A percentile compares a stretch with the other conserved stretches of the same genome.
Conservation (phyloP, 2,113 vertebrate genomes). For the Monopterus albus region DNA sequence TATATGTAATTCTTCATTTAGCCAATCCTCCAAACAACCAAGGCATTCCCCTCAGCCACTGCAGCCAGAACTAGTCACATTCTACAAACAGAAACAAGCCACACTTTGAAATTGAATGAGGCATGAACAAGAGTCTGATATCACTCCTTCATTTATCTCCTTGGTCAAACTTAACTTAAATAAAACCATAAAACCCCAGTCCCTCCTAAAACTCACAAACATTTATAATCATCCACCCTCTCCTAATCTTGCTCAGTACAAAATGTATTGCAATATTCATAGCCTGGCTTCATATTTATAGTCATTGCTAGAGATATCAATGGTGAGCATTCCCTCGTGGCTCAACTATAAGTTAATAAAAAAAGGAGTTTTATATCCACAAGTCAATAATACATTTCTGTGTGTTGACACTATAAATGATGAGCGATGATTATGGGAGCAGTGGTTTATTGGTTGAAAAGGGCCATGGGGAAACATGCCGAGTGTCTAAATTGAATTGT, state of each 20-base stretch:
- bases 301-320: constrained; percentile 31
- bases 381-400: constrained; percentile 53
- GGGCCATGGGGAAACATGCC: constrained; percentile 34
- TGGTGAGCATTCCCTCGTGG: constrained; percentile 19
- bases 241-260: constrained; percentile 10
- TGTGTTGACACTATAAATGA: constrained; percentile 62
- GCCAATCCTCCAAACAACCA: too few species aligned
- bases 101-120: too few species aligned
- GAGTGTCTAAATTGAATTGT: constrained; percentile 41
- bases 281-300: constrained; percentile 16
- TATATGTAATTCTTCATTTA: too few species aligned
- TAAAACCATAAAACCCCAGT: neutral
- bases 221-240: constrained; percentile 1
- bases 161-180: too few species aligned
- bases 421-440: constrained; percentile 55
- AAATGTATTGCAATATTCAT: constrained; percentile 22
- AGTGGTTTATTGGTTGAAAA: constrained; percentile 39
- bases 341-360: constrained; percentile 42
- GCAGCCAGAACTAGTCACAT: too few species aligned
- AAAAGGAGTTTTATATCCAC: constrained; percentile 53
- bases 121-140: too few species aligned
- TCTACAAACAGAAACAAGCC: too few species aligned
- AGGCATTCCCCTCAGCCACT: too few species aligned
- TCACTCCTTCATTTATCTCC: too few species aligned
- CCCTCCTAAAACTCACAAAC: constrained; percentile 16